phyloP scores from a whole-genome alignment of 1,140 invertebrate genomes.

The Ceratina australensis region DNA sequence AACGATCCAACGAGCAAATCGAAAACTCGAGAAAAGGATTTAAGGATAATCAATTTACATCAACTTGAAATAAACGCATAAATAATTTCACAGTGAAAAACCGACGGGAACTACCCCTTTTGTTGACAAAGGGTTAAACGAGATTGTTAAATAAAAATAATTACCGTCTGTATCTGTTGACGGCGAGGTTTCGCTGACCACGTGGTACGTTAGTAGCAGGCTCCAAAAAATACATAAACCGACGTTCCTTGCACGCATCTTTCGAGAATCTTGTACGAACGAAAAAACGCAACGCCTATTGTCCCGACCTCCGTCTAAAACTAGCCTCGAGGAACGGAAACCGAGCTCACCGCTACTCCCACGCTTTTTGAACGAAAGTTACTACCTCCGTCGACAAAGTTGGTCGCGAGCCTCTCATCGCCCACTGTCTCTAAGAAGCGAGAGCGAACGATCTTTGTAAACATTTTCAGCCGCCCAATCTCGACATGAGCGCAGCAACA shows the following conservation, averaged over 20 bases:
- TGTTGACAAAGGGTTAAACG: neutral
- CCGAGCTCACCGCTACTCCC: conserved; percentile 39
- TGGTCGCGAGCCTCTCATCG: neutral
- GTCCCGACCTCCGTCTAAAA: conserved; percentile 10
- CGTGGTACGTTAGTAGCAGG: conserved; percentile 57
- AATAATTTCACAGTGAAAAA: too few species aligned
- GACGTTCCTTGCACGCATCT: conserved; percentile 38
- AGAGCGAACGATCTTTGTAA: neutral
- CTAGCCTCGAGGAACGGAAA: conserved; percentile 16
- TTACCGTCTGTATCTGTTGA: conserved; percentile 53
- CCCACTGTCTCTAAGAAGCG: neutral
- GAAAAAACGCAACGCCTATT: neutral
- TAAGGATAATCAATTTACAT: too few species aligned
- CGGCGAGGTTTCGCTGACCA: conserved; percentile 49
- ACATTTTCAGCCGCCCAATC: conserved; percentile 7
- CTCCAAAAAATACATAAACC: conserved; percentile 55
- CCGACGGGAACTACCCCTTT: too few species aligned
- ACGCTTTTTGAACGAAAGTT: conserved; percentile 45
- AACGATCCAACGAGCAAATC: too few species aligned
- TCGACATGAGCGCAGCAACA: neutral
- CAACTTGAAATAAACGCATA: too few species aligned
- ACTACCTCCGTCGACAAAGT: conserved; percentile 30
- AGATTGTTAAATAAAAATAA: neutral
- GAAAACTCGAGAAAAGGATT: too few species aligned
- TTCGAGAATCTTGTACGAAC: neutral